Base-by-base conservation (phyloP, 1,140 invertebrate genomes). In the Meloidogyne chitwoodi region DNA sequence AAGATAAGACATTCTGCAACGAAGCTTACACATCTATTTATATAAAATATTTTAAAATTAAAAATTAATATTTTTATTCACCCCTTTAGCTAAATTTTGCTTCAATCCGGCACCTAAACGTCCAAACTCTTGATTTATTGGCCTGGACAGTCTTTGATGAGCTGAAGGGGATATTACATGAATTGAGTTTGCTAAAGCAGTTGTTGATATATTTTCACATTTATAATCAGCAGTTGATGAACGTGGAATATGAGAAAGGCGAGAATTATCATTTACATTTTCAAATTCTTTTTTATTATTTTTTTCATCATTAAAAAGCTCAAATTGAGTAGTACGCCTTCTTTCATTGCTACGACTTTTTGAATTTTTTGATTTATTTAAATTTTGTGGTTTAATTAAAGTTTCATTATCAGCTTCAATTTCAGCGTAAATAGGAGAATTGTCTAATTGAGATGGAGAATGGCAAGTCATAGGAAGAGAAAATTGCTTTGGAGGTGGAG, bases 21-120 rank as follows among this genome's bases (percentile, higher is more conserved):
- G 75, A 27, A 76, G 73, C 74, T 74, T 66, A 44, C 56, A 63
- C 75, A 76, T 64, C 75, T 76, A 41, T n/a, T n/a, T n/a, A n/a
- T n/a, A n/a, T n/a, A 11, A 75, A 68, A 19, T 14, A 24, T 34
- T 34, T n/a, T 31, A 22, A 26, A 62, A 56, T 16, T 10, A 19
- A n/a, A 5, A 6, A 8, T 41, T 34, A 6, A 67, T 3, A n/a
- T 5, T 22, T 22, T 22, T 19, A 62, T 38, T 61, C 6, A 76
- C 75, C 75, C 67, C 67, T 76, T 74, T 76, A 26, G 68, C 31
- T 6, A 76, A 70, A 63, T 76, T 76, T 12, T 68, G 44, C n/a
- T 70, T 63, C n/a, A 76, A 22, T 63, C 67, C 75, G 66, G n/a
- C 74, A 26, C 66, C 44, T 26, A 76, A 61, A 27, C 75, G 66